These are phyloP conservation scores for Chesias legatella DNA, from an alignment of 2,888 invertebrate species.

Conservation along the genomic window DNA sequence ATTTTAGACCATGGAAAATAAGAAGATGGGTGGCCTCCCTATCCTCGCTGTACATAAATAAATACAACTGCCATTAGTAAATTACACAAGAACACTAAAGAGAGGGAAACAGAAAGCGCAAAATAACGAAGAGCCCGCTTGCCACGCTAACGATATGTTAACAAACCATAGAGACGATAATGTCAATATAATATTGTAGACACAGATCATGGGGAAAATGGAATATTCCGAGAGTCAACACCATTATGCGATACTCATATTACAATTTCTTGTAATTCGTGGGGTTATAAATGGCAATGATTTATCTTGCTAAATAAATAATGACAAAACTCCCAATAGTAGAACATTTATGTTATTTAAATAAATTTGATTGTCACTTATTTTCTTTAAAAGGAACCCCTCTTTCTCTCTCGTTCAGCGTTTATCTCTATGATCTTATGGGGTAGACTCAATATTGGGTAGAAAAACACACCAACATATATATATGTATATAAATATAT, in stretches of 20 bases:
- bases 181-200: constrained; percentile 27
- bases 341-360: too few species aligned
- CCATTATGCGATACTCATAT: constrained; percentile 23
- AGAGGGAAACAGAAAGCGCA: constrained; percentile 5
- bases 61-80: background rate
- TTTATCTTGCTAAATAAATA: constrained; percentile 10
- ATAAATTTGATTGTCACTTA: too few species aligned
- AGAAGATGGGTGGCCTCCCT: too few species aligned
- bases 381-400: too few species aligned
- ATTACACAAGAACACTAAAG: constrained; percentile 4
- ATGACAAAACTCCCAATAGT: too few species aligned
- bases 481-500: too few species aligned
- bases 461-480: too few species aligned
- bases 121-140: constrained; percentile 14
- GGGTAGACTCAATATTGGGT: too few species aligned
- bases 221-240: constrained; percentile 35
- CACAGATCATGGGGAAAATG: constrained; percentile 21
- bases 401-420: too few species aligned
- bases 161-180: constrained; percentile 37
- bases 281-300: constrained; percentile 16
- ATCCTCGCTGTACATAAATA: too few species aligned
- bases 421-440: too few species aligned
- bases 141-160: constrained; percentile 40
- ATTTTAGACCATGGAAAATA: too few species aligned
- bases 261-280: constrained; percentile 12